Evolutionary conservation across 2,113 vertebrate species (phyloP).

Genomic region (Diadophis punctatus): DNA sequence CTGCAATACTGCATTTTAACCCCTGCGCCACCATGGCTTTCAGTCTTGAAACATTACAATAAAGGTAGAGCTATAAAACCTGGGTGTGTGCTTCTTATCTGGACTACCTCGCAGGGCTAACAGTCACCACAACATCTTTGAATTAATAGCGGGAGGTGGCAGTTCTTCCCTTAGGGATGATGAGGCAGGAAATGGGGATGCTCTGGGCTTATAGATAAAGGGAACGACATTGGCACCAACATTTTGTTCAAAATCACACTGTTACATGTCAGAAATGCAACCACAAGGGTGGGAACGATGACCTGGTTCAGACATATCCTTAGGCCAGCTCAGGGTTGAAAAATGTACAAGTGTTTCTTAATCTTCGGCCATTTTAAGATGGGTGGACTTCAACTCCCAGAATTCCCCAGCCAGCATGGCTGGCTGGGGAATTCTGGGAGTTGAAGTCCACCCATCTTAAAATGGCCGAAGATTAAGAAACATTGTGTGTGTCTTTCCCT

Average conservation of each 20-base stretch:
- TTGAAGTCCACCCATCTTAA: background rate
- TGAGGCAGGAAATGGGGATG: background rate
- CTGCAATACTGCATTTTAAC: background rate
- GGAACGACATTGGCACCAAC: background rate
- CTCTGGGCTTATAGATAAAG: background rate
- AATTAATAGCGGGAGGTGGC: background rate
- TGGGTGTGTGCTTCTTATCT: background rate
- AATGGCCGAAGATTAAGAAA: background rate
- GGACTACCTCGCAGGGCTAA: background rate
- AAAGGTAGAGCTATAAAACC: background rate
- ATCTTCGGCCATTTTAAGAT: background rate
- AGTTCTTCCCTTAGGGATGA: too few relatives aligned
- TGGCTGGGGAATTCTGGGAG: background rate
- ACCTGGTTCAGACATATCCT: background rate
- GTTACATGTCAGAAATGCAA: background rate
- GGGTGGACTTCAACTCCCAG: background rate
- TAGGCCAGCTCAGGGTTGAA: background rate
- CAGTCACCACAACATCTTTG: background rate
- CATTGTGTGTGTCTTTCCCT: background rate
- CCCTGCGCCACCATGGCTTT: too few relatives aligned
- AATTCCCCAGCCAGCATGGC: background rate
- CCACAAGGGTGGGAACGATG: background rate
- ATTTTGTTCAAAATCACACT: background rate
- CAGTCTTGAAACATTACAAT: background rate
- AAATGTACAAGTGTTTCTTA: background rate